phyloP scores from a whole-genome alignment of 2,888 invertebrate species.

The Rhingia campestris region DNA sequence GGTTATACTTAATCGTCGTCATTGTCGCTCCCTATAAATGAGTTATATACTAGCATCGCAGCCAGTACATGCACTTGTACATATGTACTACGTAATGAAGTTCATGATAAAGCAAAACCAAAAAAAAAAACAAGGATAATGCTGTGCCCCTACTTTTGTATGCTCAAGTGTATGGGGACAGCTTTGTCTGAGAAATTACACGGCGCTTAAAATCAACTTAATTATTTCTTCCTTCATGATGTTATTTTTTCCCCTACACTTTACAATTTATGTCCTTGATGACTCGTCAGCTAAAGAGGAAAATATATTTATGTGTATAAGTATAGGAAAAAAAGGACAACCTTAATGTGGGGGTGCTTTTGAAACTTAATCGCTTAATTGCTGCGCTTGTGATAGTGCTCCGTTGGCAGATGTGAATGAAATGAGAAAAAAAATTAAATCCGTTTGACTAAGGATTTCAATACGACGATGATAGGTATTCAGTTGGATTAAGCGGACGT shows the following conservation, averaged over 20 bases:
- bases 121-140: neutral
- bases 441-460: neutral
- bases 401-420: neutral
- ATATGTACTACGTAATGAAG: neutral
- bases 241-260: neutral
- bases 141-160: neutral
- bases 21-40: slow-evolving; percentile 34
- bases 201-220: slow-evolving; percentile 31
- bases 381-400: slow-evolving; percentile 15
- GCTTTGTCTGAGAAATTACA: neutral
- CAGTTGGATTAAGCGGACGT: neutral
- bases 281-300: neutral
- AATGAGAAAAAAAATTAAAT: too few relatives aligned
- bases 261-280: slow-evolving; percentile 14
- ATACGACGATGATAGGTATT: neutral
- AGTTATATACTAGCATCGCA: slow-evolving; percentile 33
- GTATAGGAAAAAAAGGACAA: neutral
- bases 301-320: too few relatives aligned
- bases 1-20: slow-evolving; percentile 32
- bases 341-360: neutral
- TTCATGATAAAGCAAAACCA: neutral
- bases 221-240: slow-evolving; percentile 7
- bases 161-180: neutral
- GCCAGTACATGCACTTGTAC: neutral
- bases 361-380: slow-evolving; percentile 38